Conservation (phyloP, 2,888 invertebrate species). For the Celastrina argiolus region DNA sequence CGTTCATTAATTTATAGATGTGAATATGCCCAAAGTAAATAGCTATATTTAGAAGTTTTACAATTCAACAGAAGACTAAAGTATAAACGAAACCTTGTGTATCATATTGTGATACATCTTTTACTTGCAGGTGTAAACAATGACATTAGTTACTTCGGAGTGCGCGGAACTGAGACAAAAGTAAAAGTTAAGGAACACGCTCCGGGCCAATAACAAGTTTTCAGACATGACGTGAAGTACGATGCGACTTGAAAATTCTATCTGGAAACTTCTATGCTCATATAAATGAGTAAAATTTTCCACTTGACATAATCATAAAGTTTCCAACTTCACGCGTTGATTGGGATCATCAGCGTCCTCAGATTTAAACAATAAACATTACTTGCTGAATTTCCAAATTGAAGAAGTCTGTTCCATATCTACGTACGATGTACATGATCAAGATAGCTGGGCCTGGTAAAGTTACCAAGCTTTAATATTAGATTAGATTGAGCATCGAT, state of each 20-base stretch:
- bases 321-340: conserved; percentile 8
- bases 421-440: not conserved
- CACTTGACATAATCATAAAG: conserved; percentile 13
- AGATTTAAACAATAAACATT: not conserved
- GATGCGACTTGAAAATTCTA: conserved; percentile 8
- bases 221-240: conserved; percentile 6
- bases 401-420: not conserved
- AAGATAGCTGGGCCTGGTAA: not conserved
- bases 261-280: conserved; percentile 11
- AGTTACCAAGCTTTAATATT: not conserved
- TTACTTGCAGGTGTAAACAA: not conserved
- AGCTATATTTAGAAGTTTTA: not conserved
- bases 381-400: not conserved
- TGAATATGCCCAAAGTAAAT: too few species aligned
- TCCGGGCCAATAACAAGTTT: conserved; percentile 2
- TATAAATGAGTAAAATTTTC: conserved; percentile 8
- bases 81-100: not conserved
- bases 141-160: not conserved
- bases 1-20: too few species aligned
- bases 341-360: not conserved
- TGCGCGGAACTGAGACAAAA: conserved; percentile 6
- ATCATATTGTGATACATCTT: not conserved
- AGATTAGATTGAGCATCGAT: too few species aligned
- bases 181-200: conserved; percentile 10
- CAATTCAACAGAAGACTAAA: not conserved